Conservation (phyloP, 2,888 invertebrate genomes). For the Plebejus anna region DNA sequence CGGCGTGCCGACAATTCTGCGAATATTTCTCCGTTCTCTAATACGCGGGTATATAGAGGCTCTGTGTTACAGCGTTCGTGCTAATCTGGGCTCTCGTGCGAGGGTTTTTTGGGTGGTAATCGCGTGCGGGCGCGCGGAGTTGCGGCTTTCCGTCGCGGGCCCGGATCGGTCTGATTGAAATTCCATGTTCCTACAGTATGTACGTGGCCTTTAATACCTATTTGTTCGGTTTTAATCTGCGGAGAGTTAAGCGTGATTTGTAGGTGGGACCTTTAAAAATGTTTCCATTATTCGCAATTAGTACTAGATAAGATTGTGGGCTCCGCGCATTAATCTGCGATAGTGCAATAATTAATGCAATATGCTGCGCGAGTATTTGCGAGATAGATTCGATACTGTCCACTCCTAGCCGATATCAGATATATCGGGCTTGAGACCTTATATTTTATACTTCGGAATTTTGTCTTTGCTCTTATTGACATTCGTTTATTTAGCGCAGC, state of each 20-base stretch:
- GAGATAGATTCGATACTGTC: slow-evolving; percentile 17
- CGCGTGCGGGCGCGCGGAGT: slow-evolving; percentile 26
- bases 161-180: slow-evolving; percentile 66
- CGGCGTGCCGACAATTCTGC: slow-evolving; percentile 75
- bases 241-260: slow-evolving; percentile 55
- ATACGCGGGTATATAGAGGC: slow-evolving; percentile 43
- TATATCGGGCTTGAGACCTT: not conserved
- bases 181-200: slow-evolving; percentile 76
- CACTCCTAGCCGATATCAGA: not conserved
- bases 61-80: slow-evolving; percentile 20
- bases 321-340: slow-evolving; percentile 44
- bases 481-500: not conserved
- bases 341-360: slow-evolving; percentile 31
- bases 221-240: slow-evolving; percentile 66
- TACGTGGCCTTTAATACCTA: slow-evolving; percentile 62
- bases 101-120: slow-evolving; percentile 21
- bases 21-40: slow-evolving; percentile 72
- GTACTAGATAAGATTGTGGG: slow-evolving; percentile 61
- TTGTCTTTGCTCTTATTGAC: not conserved
- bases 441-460: not conserved
- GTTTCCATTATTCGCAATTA: slow-evolving; percentile 65
- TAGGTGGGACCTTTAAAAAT: slow-evolving; percentile 58
- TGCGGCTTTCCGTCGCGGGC: slow-evolving; percentile 37
- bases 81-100: slow-evolving; percentile 30
- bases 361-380: slow-evolving; percentile 31